Evolutionary conservation across 2,113 vertebrate genomes (phyloP).

Genomic region (Cephalopterus ornatus): DNA sequence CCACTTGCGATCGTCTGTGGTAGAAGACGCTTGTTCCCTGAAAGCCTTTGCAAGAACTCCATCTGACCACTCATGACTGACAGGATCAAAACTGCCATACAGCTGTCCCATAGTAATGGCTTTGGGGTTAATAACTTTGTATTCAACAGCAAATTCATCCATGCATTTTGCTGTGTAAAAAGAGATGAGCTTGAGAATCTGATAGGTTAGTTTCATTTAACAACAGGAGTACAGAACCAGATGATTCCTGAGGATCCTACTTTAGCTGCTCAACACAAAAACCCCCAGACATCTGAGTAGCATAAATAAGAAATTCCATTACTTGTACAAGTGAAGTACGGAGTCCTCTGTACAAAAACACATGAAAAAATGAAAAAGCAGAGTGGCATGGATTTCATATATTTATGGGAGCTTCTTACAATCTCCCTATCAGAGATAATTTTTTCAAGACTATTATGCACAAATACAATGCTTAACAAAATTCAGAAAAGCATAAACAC

Average conservation of each 20-base stretch:
- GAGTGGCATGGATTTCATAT: not conserved
- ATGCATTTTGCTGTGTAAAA: slow-evolving; percentile 74
- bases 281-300: rapidly evolving
- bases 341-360: not conserved
- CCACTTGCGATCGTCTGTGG: slow-evolving; percentile 84
- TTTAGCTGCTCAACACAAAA: not conserved
- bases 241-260: not conserved
- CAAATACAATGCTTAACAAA: not conserved
- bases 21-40: slow-evolving; percentile 83
- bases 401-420: not conserved
- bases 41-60: slow-evolving; percentile 86
- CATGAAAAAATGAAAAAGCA: not conserved
- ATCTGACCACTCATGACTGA: slow-evolving; percentile 91
- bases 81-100: slow-evolving; percentile 88
- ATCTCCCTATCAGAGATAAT: not conserved
- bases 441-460: not conserved
- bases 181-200: not conserved
- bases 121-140: slow-evolving; percentile 88
- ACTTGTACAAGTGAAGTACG: not conserved
- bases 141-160: slow-evolving; percentile 88
- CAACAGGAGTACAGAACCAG: not conserved
- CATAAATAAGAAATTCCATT: not conserved
- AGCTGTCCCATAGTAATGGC: slow-evolving; percentile 91
- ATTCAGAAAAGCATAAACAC: not conserved
- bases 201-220: not conserved